Evolutionary conservation across 2,113 vertebrate species (phyloP).

Genomic region (Gallinago media): DNA sequence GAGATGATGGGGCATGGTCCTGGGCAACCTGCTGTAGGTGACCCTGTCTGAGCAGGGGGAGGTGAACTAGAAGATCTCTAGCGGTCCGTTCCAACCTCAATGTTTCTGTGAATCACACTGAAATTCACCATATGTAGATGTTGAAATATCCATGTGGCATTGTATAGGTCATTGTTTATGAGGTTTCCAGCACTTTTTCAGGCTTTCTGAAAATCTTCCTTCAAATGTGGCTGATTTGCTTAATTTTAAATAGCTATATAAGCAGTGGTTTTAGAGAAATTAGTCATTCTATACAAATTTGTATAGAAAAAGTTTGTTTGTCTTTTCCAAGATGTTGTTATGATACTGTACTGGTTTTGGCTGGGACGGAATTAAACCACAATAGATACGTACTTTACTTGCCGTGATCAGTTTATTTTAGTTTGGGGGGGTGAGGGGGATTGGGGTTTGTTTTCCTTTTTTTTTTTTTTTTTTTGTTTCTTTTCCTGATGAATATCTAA

Average conservation of each 20-base stretch:
- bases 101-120: background rate
- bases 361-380: background rate
- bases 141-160: rapidly evolving
- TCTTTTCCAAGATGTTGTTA: background rate
- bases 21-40: background rate
- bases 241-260: background rate
- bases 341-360: background rate
- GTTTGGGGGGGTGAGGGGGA: background rate
- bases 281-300: background rate
- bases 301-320: background rate
- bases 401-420: background rate
- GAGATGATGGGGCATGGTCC: background rate
- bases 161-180: background rate
- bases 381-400: background rate
- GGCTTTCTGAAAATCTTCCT: background rate
- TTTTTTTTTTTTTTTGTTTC: background rate
- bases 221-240: background rate
- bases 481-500: background rate
- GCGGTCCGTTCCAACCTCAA: rapidly evolving
- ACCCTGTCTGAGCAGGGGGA: background rate
- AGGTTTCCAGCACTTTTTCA: background rate
- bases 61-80: background rate
- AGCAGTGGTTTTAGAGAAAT: background rate
- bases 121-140: background rate
- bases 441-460: no score